phyloP scores from a whole-genome alignment of 2,797 vertebrate species.

The Crenichthys baileyi region DNA sequence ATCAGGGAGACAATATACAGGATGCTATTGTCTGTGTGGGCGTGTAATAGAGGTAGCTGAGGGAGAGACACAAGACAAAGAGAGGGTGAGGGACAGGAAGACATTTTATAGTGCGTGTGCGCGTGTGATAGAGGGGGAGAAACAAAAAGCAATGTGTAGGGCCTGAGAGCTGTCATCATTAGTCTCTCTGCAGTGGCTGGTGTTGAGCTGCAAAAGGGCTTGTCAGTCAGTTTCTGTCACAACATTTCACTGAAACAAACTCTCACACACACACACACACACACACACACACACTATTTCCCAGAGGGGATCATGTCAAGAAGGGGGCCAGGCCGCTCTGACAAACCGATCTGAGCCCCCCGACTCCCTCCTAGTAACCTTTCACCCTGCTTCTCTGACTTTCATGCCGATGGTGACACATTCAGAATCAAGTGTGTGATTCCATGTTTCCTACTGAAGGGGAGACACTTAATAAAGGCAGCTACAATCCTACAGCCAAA shows the following conservation, averaged over 20 bases:
- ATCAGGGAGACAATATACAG: slow-evolving; percentile 71
- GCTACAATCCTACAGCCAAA: slow-evolving; percentile 20
- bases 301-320: slow-evolving; percentile 69
- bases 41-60: slow-evolving; percentile 75
- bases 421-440: slow-evolving; percentile 21
- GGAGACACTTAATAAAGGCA: slow-evolving; percentile 18
- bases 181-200: slow-evolving; percentile 68
- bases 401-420: slow-evolving; percentile 17
- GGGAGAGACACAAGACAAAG: slow-evolving; percentile 77
- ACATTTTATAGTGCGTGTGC: slow-evolving; percentile 39
- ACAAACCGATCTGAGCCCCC: slow-evolving; percentile 49
- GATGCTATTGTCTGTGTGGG: slow-evolving; percentile 78
- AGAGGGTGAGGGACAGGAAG: slow-evolving; percentile 65
- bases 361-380: slow-evolving; percentile 48
- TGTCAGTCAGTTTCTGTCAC: slow-evolving; percentile 76
- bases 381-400: slow-evolving; percentile 49
- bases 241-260: slow-evolving; percentile 67
- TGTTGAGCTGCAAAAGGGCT: slow-evolving; percentile 71
- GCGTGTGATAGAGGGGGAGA: slow-evolving; percentile 33
- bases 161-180: slow-evolving; percentile 75
- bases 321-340: slow-evolving; percentile 50
- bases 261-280: slow-evolving; percentile 9
- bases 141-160: slow-evolving; percentile 68
- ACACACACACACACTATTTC: slow-evolving; percentile 22
- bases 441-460: background rate